These are phyloP conservation scores for Megaleporinus macrocephalus DNA, from an alignment of 2,113 vertebrate genomes.

Conservation along the genomic window DNA sequence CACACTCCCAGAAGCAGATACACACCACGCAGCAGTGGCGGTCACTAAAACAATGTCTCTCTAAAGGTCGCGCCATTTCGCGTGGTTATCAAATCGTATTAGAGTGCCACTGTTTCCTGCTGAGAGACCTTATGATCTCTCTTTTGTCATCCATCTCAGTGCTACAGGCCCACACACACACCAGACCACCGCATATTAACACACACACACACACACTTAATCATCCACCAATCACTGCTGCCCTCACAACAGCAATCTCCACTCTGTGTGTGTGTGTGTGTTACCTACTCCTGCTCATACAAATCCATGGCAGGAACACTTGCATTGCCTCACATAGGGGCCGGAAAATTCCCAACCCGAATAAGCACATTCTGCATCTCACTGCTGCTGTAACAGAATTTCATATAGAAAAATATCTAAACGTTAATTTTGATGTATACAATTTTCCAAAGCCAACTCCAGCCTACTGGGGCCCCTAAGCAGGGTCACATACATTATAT, in stretches of 20 bases:
- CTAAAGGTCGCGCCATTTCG: conserved; percentile 45
- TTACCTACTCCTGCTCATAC: background rate
- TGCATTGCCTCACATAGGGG: background rate
- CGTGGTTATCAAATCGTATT: conserved; percentile 47
- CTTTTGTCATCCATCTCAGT: conserved; percentile 21
- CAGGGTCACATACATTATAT: no score
- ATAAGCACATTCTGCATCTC: conserved; percentile 7
- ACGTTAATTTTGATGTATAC: no score
- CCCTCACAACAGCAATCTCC: conserved; percentile 10
- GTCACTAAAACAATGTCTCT: conserved; percentile 30
- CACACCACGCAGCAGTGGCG: conserved; percentile 1
- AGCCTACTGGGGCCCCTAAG: no score
- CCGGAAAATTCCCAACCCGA: background rate
- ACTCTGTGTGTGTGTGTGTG: background rate
- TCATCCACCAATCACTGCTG: conserved; percentile 8
- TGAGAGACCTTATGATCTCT: conserved; percentile 41
- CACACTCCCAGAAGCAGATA: background rate
- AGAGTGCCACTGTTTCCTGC: conserved; percentile 42
- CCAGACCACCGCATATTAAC: conserved; percentile 2
- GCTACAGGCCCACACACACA: background rate
- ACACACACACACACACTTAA: conserved; percentile 20
- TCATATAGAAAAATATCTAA: no score
- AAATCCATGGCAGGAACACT: background rate
- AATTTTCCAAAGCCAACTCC: no score
- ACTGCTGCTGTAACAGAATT: background rate